Evolutionary conservation across 92 coral and sea anemone genomes (phyloP).

Genomic region (Parazoanthus atlanticus): DNA sequence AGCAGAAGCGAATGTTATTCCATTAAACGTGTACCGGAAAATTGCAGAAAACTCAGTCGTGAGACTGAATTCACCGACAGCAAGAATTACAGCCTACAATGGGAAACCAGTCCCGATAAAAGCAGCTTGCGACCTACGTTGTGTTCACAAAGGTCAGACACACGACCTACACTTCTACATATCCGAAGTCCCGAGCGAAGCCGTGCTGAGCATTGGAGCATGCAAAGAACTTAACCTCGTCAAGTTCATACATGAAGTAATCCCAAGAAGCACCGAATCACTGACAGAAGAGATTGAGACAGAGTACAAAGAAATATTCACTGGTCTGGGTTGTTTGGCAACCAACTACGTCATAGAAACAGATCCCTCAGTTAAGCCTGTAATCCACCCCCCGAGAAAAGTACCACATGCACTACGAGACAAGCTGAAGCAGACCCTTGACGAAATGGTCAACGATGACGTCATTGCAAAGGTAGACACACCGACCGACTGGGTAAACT

Average conservation of each 20-base stretch:
- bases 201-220: conserved; percentile 8
- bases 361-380: conserved; percentile 3
- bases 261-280: background rate
- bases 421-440: conserved; percentile 26
- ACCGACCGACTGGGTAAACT: conserved; percentile 51
- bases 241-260: background rate
- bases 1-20: conserved; percentile 44
- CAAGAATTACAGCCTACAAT: conserved; percentile 41
- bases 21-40: conserved; percentile 7
- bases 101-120: conserved; percentile 42
- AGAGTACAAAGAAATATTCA: conserved; percentile 14
- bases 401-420: conserved; percentile 36
- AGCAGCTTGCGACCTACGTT: conserved; percentile 50
- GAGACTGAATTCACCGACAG: conserved; percentile 26
- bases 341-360: background rate
- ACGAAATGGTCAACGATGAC: conserved; percentile 41
- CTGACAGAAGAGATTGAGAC: background rate
- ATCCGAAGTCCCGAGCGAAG: conserved; percentile 29
- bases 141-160: conserved; percentile 23
- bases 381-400: conserved; percentile 16
- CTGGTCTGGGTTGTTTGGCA: conserved; percentile 13
- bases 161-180: conserved; percentile 30
- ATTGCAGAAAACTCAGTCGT: conserved; percentile 29
- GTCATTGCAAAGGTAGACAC: conserved; percentile 33
- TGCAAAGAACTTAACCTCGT: background rate